Conservation (phyloP, 2,888 invertebrate genomes). For the Nymphalis c-album region DNA sequence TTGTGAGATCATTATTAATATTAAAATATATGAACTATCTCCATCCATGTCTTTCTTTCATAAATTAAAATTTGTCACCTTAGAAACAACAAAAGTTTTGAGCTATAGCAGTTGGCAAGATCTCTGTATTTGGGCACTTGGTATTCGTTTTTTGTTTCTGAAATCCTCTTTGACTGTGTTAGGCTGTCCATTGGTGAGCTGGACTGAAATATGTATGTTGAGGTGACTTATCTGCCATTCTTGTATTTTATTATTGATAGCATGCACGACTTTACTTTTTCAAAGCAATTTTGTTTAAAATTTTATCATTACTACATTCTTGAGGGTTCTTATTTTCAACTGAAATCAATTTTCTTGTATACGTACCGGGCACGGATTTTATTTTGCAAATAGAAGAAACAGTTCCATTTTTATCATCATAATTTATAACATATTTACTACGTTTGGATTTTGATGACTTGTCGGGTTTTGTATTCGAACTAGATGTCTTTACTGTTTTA, state of each 20-base stretch:
- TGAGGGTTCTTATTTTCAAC: constrained; percentile 58
- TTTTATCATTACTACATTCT: constrained; percentile 57
- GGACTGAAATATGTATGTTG: constrained; percentile 69
- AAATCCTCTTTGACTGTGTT: constrained; percentile 54
- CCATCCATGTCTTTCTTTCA: constrained; percentile 16
- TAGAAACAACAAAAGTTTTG: constrained; percentile 15
- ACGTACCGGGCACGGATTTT: constrained; percentile 52
- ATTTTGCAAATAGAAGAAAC: constrained; percentile 73
- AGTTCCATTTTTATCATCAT: constrained; percentile 75
- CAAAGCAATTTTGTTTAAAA: constrained; percentile 64
- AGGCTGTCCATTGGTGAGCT: constrained; percentile 64
- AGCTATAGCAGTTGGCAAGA: constrained; percentile 72
- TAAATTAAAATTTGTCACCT: constrained; percentile 13
- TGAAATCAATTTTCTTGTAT: constrained; percentile 56
- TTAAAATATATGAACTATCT: constrained; percentile 34
- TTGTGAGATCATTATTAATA: constrained; percentile 73
- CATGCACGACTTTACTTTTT: constrained; percentile 76
- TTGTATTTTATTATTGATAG: constrained; percentile 57
- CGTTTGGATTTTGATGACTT: constrained; percentile 50
- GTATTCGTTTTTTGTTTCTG: constrained; percentile 61
- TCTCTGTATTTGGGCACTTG: constrained; percentile 60
- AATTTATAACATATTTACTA: constrained; percentile 74
- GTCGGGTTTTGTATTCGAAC: constrained; percentile 39
- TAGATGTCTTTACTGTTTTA: constrained; percentile 35
- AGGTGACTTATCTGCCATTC: constrained; percentile 43